Percentiles rank a stretch among this genome's conserved stretches.
Evolutionary conservation across 2,113 vertebrate genomes (phyloP).

Genomic region (Stercorarius parasiticus): DNA sequence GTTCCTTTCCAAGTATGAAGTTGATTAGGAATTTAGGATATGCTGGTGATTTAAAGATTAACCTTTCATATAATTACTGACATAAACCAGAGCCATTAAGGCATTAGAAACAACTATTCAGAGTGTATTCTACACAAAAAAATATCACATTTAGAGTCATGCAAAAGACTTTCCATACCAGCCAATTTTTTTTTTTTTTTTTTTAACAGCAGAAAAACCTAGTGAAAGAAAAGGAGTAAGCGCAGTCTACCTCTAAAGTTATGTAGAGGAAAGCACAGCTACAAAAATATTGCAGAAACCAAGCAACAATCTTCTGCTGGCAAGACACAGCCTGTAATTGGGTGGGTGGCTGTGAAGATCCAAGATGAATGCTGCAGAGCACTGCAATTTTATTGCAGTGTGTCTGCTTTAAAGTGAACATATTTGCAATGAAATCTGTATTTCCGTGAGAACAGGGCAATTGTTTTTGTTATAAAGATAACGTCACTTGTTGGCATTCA

Average conservation of each 20-base stretch:
- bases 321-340: slow-evolving; percentile 64
- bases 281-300: slow-evolving; percentile 69
- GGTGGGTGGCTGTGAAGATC: slow-evolving; percentile 57
- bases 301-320: slow-evolving; percentile 63
- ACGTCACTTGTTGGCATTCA: slow-evolving; percentile 33
- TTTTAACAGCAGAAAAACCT: not conserved
- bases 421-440: slow-evolving; percentile 60
- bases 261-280: slow-evolving; percentile 54
- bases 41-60: slow-evolving; percentile 58
- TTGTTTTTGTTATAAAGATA: slow-evolving; percentile 17
- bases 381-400: slow-evolving; percentile 54
- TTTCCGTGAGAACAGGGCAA: slow-evolving; percentile 17
- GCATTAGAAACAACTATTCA: slow-evolving; percentile 8
- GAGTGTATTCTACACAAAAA: not conserved
- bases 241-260: slow-evolving; percentile 49
- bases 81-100: slow-evolving; percentile 14
- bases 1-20: slow-evolving; percentile 6
- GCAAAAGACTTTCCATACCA: not conserved
- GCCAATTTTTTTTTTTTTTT: not conserved
- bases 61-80: slow-evolving; percentile 51
- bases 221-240: slow-evolving; percentile 31
- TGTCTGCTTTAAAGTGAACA: slow-evolving; percentile 25
- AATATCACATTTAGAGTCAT: not conserved
- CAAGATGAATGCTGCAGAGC: slow-evolving; percentile 45
- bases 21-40: slow-evolving; percentile 43